Conservation (phyloP, 1,140 invertebrate genomes). For the Nebria ingens region DNA sequence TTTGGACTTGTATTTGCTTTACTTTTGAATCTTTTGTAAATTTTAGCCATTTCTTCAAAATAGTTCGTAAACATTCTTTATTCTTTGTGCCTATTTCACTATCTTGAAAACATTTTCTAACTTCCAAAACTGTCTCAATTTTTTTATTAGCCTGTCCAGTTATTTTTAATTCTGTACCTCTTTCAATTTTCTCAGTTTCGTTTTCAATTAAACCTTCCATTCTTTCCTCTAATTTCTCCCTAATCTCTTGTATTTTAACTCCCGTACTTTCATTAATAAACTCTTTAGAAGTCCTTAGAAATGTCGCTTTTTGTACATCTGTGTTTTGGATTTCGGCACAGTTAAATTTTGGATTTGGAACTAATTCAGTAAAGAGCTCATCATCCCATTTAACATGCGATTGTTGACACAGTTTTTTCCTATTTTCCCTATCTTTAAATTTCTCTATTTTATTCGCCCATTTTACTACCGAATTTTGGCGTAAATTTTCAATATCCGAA, state of each 20-base stretch:
- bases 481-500: neutral
- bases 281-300: too few relatives aligned
- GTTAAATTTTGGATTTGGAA: neutral
- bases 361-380: neutral
- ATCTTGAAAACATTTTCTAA: neutral
- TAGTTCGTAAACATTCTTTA: slow-evolving; percentile 4
- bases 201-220: neutral
- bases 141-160: neutral
- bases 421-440: neutral
- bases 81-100: neutral
- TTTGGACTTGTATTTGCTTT: slow-evolving; percentile 1
- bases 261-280: neutral
- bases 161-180: neutral
- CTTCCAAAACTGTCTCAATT: neutral
- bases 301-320: neutral
- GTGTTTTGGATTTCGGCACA: neutral
- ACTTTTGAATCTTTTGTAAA: neutral
- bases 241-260: neutral
- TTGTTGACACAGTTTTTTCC: too few relatives aligned
- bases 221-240: neutral
- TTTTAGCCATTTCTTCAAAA: slow-evolving; percentile 6
- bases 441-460: neutral
- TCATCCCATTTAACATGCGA: neutral
- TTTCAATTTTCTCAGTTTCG: neutral
- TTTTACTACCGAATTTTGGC: neutral